A percentile compares a stretch with the other conserved stretches of the same genome.
These are phyloP conservation scores for Drosophila kikkawai DNA, from an alignment of 1,140 invertebrate genomes.

Conservation along the genomic window DNA sequence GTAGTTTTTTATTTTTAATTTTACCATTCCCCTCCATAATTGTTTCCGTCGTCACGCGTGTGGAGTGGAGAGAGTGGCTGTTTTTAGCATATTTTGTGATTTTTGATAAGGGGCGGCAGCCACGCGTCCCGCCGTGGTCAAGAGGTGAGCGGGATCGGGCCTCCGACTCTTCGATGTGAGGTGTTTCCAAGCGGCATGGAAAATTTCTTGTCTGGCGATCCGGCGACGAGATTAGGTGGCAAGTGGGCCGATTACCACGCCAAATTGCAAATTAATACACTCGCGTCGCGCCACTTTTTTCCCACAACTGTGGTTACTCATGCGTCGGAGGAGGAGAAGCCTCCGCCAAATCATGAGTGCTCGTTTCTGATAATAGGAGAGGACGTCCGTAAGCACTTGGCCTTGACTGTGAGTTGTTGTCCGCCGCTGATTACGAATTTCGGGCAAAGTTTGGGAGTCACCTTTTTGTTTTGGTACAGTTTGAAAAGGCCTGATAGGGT, in stretches of 20 bases:
- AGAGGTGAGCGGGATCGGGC: slow-evolving; percentile 31
- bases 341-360: slow-evolving; percentile 1
- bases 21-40: slow-evolving; percentile 13
- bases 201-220: slow-evolving; percentile 60
- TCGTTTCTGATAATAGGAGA: slow-evolving; percentile 17
- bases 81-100: slow-evolving; percentile 59
- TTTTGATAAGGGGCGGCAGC: slow-evolving; percentile 62
- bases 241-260: slow-evolving; percentile 46
- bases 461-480: background rate
- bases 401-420: slow-evolving; percentile 44
- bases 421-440: slow-evolving; percentile 11
- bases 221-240: slow-evolving; percentile 46
- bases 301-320: slow-evolving; percentile 56
- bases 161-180: slow-evolving; percentile 27
- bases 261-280: slow-evolving; percentile 57
- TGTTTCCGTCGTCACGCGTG: slow-evolving; percentile 7
- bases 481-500: too few relatives aligned
- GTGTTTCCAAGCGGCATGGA: slow-evolving; percentile 65
- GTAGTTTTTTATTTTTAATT: slow-evolving; percentile 22
- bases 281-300: slow-evolving; percentile 62
- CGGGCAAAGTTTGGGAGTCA: background rate
- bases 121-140: slow-evolving; percentile 65
- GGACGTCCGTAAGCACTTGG: slow-evolving; percentile 31
- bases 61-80: slow-evolving; percentile 12
- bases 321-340: slow-evolving; percentile 22